These are phyloP conservation scores for Diphyllodes magnificus DNA, from an alignment of 2,113 vertebrate species.

Conservation along the genomic window DNA sequence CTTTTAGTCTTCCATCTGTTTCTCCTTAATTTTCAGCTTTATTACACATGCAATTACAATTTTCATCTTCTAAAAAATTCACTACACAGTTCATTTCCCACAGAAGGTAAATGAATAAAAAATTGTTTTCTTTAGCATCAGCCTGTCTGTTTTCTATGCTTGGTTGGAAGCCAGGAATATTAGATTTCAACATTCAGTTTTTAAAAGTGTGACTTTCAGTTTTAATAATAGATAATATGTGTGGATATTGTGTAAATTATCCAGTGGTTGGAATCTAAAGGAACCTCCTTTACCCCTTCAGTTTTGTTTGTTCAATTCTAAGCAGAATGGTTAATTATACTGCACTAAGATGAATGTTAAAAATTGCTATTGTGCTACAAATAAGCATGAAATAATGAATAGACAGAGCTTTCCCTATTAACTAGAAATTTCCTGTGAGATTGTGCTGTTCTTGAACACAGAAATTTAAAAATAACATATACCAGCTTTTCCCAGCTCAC, in stretches of 20 bases:
- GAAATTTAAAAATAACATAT: neutral
- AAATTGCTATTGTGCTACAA: neutral
- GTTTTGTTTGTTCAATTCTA: neutral
- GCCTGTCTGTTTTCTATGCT: neutral
- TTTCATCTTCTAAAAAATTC: constrained; percentile 47
- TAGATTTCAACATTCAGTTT: neutral
- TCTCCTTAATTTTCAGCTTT: constrained; percentile 51
- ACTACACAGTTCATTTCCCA: neutral
- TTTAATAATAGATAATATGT: neutral
- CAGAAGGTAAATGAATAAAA: constrained; percentile 46
- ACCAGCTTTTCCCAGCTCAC: neutral
- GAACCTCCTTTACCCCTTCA: neutral
- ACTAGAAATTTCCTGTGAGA: neutral
- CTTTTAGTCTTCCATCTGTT: constrained; percentile 44
- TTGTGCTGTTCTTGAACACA: neutral
- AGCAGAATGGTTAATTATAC: neutral
- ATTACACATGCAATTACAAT: constrained; percentile 41
- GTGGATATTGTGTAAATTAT: neutral
- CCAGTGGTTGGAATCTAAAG: neutral
- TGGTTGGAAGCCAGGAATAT: neutral
- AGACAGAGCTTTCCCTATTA: neutral
- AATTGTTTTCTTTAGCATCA: constrained; percentile 28
- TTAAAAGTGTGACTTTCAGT: neutral
- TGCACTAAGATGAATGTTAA: neutral
- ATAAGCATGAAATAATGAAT: neutral